phyloP scores from a whole-genome alignment of 2,888 invertebrate species.

The Oeneis ivallda region DNA sequence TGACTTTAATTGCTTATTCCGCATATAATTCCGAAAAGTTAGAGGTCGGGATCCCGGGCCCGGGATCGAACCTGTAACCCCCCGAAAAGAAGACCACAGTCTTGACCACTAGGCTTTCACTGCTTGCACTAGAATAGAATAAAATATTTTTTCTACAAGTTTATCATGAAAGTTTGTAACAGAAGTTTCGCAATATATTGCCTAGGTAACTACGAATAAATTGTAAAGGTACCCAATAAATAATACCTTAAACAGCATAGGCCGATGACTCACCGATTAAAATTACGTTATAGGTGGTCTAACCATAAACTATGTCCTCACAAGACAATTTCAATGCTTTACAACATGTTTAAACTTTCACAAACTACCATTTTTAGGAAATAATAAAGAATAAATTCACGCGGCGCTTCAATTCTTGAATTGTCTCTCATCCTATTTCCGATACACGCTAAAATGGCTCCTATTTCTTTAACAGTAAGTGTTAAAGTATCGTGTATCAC shows the following conservation, averaged over 20 bases:
- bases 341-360: slow-evolving; percentile 30
- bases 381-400: slow-evolving; percentile 52
- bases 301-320: slow-evolving; percentile 26
- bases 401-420: slow-evolving; percentile 68
- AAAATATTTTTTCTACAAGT: not conserved
- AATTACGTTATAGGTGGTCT: slow-evolving; percentile 38
- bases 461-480: slow-evolving; percentile 25
- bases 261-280: slow-evolving; percentile 1
- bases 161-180: not conserved
- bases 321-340: slow-evolving; percentile 23
- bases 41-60: too few species aligned
- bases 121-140: too few species aligned
- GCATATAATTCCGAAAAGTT: too few species aligned
- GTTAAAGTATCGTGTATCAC: slow-evolving; percentile 27
- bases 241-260: slow-evolving; percentile 10
- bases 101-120: too few species aligned
- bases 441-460: slow-evolving; percentile 38
- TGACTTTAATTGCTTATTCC: too few species aligned
- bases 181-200: not conserved
- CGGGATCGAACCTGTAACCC: too few species aligned
- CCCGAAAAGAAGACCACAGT: too few species aligned
- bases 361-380: slow-evolving; percentile 34
- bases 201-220: not conserved
- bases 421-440: slow-evolving; percentile 13
- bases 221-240: slow-evolving; percentile 1